These are phyloP conservation scores for Acanthosepion esculentum DNA, from an alignment of 2,888 invertebrate species.

Conservation along the genomic window DNA sequence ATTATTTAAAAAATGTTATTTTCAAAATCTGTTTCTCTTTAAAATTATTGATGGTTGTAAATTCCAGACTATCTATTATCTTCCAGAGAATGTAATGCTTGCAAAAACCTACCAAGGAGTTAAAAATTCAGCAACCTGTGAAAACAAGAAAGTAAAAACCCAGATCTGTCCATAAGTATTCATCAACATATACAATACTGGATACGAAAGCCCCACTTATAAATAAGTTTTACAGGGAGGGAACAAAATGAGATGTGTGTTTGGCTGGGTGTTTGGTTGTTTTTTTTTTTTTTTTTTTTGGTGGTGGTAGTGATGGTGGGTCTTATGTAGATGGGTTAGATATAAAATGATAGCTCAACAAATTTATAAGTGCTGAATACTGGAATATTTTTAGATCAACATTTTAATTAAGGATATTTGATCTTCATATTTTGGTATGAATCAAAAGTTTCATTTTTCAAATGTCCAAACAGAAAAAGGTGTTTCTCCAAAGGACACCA, in stretches of 20 bases:
- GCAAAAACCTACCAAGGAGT: no score
- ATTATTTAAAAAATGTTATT: no score
- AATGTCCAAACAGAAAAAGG: conserved; percentile 36
- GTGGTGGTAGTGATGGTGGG: no score
- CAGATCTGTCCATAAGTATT: background rate
- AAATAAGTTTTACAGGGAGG: background rate
- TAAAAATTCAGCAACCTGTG: background rate
- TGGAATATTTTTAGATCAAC: conserved; percentile 43
- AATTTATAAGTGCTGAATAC: conserved; percentile 41
- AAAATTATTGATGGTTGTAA: no score
- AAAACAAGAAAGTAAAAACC: background rate
- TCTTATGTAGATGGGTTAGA: background rate
- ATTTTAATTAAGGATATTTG: conserved; percentile 45
- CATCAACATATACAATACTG: background rate
- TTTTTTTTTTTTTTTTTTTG: no score
- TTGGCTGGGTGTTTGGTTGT: background rate
- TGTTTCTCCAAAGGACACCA: background rate
- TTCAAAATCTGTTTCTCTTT: no score
- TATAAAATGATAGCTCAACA: background rate
- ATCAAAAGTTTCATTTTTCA: conserved; percentile 43
- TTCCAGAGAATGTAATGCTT: no score
- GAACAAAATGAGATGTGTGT: background rate
- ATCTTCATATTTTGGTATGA: conserved; percentile 35
- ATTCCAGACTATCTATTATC: no score
- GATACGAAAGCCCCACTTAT: background rate